Evolutionary conservation across 2,888 invertebrate genomes (phyloP), one percentile per base, ranked within the genome.

Genomic region (Drosophila bunnanda): DNA sequence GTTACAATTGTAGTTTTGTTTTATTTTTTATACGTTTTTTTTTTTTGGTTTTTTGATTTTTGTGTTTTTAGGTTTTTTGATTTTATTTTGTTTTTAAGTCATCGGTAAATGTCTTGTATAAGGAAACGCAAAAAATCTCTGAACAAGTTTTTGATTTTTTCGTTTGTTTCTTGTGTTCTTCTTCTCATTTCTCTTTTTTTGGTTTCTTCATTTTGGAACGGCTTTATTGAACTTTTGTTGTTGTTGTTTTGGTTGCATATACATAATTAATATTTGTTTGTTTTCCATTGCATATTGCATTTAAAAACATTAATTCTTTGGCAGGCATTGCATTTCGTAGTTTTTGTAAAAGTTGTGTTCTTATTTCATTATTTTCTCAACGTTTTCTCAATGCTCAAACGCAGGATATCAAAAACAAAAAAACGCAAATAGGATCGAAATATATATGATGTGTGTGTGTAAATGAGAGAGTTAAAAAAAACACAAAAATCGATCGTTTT

Each of bases 311-410:
- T 83, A 81, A 83, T 86, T 83, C 83, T 85, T 84, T 90, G 90
- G 90, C 90, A 90, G 90, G 90, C 90, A 90, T 90, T 89, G 80
- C 88, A 90, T 90, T 90, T 89, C 91, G 85, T 88, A 85, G 80
- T 89, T 90, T 90, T 90, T 90, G 91, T 90, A 89, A 80, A 84
- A 78, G 80, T 78, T 82, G 77, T 65, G 20, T 62, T 54, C 25
- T 64, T 70, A 58, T 52, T 68, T 50, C 30, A 10, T 4, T 59
- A 61, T 54, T 59, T 56, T 54, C 25, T 54, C 8, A 20, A n/a
- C 50, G 41, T 39, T 62, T 62, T 46, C 39, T 64, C 46, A 62
- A 67, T 76, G 57, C 72, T 64, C 46, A 66, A 66, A 67, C 77
- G 55, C 72, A 78, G 84, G 78, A 87, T 76, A 41, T 59, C 72